Evolutionary conservation across 2,113 vertebrate genomes (phyloP).

Genomic region (Panurus biarmicus): DNA sequence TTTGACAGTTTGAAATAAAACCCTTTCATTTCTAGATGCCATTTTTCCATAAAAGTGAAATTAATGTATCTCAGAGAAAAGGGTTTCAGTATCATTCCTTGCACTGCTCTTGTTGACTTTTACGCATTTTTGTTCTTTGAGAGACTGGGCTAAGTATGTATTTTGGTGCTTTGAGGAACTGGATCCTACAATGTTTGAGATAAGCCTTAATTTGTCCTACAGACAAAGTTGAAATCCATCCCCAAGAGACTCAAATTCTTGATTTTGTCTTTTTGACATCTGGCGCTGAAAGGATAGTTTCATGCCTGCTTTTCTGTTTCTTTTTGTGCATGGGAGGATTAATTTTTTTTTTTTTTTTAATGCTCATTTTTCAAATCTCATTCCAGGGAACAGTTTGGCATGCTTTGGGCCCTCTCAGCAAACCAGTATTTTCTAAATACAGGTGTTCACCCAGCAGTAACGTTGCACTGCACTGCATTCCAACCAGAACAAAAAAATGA

Average conservation of each 20-base stretch:
- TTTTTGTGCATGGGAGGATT: neutral
- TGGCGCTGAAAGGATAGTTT: neutral
- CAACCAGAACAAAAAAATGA: slow-evolving; percentile 42
- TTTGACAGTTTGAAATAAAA: neutral
- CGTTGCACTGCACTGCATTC: neutral
- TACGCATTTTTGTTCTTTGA: neutral
- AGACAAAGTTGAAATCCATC: slow-evolving; percentile 25
- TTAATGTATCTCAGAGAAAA: neutral
- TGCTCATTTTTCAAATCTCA: neutral
- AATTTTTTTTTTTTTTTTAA: neutral
- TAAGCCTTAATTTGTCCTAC: neutral
- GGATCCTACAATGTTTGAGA: neutral
- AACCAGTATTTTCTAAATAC: slow-evolving; percentile 24
- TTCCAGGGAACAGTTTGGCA: slow-evolving; percentile 4
- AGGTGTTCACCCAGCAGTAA: slow-evolving; percentile 53
- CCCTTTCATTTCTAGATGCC: neutral
- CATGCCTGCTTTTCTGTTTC: neutral
- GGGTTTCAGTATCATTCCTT: neutral
- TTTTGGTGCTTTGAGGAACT: slow-evolving; percentile 1
- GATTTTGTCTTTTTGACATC: slow-evolving; percentile 2
- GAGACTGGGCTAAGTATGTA: neutral
- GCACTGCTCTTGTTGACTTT: neutral
- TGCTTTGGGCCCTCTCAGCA: neutral
- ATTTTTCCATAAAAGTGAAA: neutral
- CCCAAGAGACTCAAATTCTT: slow-evolving; percentile 10